Evolutionary conservation across 2,113 vertebrate species (phyloP).

Genomic region (Thunnus thynnus): DNA sequence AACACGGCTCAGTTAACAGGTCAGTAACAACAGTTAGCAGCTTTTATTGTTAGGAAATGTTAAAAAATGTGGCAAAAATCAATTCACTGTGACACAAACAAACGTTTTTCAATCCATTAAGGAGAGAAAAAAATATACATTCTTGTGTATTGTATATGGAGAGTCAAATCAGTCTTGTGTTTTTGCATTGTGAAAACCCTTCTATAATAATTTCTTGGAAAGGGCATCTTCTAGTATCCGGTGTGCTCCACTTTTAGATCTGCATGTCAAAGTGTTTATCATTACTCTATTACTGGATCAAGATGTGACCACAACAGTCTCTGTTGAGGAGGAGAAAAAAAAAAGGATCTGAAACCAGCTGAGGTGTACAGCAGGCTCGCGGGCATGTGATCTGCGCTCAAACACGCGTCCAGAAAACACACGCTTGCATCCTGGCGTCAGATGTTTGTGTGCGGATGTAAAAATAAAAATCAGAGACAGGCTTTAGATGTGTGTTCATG

Average conservation of each 20-base stretch:
- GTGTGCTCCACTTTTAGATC: too few relatives aligned
- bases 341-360: conserved; percentile 56
- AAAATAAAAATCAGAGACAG: conserved; percentile 68
- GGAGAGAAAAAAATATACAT: too few relatives aligned
- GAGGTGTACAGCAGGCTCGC: conserved; percentile 43
- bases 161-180: not conserved
- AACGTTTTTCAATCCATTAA: too few relatives aligned
- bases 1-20: not conserved
- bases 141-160: not conserved
- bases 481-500: conserved; percentile 42
- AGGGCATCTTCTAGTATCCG: not conserved
- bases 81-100: not conserved
- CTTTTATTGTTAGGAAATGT: not conserved
- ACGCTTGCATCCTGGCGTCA: conserved; percentile 39
- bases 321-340: conserved; percentile 39
- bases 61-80: not conserved
- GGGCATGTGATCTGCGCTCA: conserved; percentile 55
- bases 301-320: conserved; percentile 65
- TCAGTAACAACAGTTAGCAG: not conserved
- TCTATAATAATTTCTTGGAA: conserved; percentile 3
- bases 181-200: conserved; percentile 3
- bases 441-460: conserved; percentile 47
- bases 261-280: conserved; percentile 37
- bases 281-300: conserved; percentile 61
- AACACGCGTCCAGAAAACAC: conserved; percentile 26